Evolutionary conservation across 2,888 invertebrate species (phyloP), one percentile per base, ranked within the genome.

Genomic region (Microchrysa polita): DNA sequence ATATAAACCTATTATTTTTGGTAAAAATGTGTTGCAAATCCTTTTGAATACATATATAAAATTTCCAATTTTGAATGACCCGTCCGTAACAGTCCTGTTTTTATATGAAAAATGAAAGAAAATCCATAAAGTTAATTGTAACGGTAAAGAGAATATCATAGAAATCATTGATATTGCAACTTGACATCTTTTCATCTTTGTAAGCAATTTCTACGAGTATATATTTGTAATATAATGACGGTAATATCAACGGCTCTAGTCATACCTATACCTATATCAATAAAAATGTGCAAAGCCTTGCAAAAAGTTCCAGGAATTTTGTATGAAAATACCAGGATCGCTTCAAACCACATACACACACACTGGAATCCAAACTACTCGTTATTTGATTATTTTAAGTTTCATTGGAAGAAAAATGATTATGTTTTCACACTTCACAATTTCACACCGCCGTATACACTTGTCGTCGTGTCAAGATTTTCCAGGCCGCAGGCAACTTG

Each of bases 121-220:
- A n/a, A n/a, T n/a, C n/a, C n/a, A n/a, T n/a, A n/a, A n/a, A n/a
- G n/a, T n/a, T n/a, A n/a, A n/a, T n/a, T n/a, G n/a, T n/a, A n/a
- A n/a, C n/a, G n/a, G n/a, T n/a, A n/a, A n/a, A n/a, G n/a, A n/a
- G n/a, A n/a, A n/a, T n/a, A n/a, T n/a, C n/a, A n/a, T n/a, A n/a
- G n/a, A n/a, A n/a, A 63, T 18, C 16, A 34, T 40, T 52, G 20
- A 18, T 65, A 18, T 44, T 67, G 18, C 48, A 63, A 63, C 23
- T 9, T 9, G 16, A 34, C 55, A 44, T 14, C 57, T 27, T 67
- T 73, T 73, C 52, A 67, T 67, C 59, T 67, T 67, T 67, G 73
- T 67, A 73, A 73, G 73, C 73, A 73, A 73, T 67, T 67, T 73
- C 53, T 53, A 27, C 27, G 48, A 18, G n/a, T n/a, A n/a, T n/a